Conservation (phyloP, 2,797 vertebrate species). For the Lepidocolaptes lacrymiger region DNA sequence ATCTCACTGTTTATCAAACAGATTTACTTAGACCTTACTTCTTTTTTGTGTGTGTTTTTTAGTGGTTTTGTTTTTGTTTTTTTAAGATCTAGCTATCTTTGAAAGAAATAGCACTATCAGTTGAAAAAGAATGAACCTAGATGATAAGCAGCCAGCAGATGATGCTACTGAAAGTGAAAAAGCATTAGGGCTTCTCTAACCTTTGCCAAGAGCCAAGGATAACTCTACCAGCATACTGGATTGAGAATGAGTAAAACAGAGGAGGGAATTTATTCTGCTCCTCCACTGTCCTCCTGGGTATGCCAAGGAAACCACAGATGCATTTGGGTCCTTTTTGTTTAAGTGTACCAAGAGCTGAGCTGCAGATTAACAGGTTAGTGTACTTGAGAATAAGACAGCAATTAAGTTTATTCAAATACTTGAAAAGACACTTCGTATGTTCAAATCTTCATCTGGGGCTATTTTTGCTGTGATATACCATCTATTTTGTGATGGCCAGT, state of each 20-base stretch:
- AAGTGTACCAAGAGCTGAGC: not conserved
- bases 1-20: not conserved
- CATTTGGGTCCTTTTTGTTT: not conserved
- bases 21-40: not conserved
- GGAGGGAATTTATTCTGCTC: not conserved
- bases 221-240: not conserved
- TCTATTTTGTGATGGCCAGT: not conserved
- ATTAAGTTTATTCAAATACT: not conserved
- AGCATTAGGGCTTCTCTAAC: not conserved
- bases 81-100: not conserved
- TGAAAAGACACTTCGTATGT: not conserved
- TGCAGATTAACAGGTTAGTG: not conserved
- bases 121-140: not conserved
- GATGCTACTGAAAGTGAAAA: not conserved
- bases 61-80: not conserved
- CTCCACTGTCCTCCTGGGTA: not conserved
- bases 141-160: not conserved
- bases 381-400: not conserved
- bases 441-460: not conserved
- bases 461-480: not conserved
- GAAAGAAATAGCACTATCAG: not conserved
- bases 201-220: not conserved
- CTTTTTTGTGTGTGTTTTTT: not conserved
- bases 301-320: not conserved
- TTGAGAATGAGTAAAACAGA: not conserved